Evolutionary conservation across 2,113 vertebrate genomes (phyloP).

Genomic region (Chaetorhynchus papuensis): DNA sequence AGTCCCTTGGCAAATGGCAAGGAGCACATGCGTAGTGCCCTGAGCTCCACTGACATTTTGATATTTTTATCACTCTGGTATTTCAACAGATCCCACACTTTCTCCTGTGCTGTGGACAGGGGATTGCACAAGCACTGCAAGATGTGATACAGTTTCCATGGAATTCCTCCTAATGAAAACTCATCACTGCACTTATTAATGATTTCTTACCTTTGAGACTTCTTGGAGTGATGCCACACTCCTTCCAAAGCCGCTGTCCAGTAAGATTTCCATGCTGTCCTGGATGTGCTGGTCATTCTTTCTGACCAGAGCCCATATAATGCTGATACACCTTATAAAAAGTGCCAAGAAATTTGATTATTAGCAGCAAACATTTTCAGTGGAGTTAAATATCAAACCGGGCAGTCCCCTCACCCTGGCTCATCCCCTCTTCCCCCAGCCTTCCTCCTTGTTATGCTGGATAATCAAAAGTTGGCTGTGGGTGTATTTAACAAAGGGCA

Average conservation of each 20-base stretch:
- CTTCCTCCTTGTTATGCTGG: neutral
- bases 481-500: neutral
- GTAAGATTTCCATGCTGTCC: neutral
- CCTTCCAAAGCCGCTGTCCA: neutral
- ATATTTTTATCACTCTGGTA: conserved; percentile 2
- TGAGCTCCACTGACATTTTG: conserved; percentile 3
- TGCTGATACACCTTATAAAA: neutral
- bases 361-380: neutral
- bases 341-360: neutral
- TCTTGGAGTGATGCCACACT: neutral
- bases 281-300: neutral
- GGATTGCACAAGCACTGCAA: neutral
- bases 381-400: neutral
- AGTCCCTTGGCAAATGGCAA: neutral
- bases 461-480: neutral
- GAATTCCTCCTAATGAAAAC: neutral
- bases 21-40: neutral
- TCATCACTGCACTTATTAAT: neutral
- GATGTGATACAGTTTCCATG: neutral
- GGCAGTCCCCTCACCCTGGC: neutral
- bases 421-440: neutral
- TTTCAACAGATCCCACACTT: conserved; percentile 28
- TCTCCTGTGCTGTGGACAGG: neutral
- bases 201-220: neutral
- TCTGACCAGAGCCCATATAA: neutral